A percentile compares a stretch with the other conserved stretches of the same genome.
Conservation (phyloP, 2,113 vertebrate genomes). For the Plestiodon gilberti region DNA sequence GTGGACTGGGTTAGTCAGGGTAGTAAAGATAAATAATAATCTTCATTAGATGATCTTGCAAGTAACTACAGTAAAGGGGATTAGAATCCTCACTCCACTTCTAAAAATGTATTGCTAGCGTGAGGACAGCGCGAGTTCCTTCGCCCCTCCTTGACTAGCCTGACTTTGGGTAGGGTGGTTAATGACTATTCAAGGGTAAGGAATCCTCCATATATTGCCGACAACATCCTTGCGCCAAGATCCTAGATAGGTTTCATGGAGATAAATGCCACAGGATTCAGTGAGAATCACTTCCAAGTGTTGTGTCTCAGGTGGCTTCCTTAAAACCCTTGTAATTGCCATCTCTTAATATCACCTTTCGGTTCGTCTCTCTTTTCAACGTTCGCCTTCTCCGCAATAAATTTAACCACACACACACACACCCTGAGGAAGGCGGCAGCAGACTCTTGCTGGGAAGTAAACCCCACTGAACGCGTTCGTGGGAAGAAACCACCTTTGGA, state of each 20-base stretch:
- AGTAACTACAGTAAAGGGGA: background rate
- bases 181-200: background rate
- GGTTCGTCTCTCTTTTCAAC: background rate
- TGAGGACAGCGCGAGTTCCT: background rate
- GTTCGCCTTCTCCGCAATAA: too few relatives aligned
- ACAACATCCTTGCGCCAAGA: background rate
- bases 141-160: too few relatives aligned
- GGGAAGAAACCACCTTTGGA: too few relatives aligned
- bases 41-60: background rate
- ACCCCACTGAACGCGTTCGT: background rate
- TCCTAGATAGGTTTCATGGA: background rate
- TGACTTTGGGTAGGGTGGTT: too few relatives aligned
- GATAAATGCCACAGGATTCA: background rate
- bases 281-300: background rate
- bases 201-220: background rate
- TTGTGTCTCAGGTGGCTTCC: background rate
- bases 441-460: background rate
- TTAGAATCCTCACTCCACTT: background rate
- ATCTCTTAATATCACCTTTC: too few relatives aligned
- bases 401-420: too few relatives aligned
- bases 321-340: background rate
- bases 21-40: background rate
- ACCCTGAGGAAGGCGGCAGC: too few relatives aligned
- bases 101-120: background rate
- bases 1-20: background rate